Percentiles rank a stretch among this genome's conserved stretches.
Evolutionary conservation across 2,113 vertebrate genomes (phyloP).

Genomic region (Papio anubis): DNA sequence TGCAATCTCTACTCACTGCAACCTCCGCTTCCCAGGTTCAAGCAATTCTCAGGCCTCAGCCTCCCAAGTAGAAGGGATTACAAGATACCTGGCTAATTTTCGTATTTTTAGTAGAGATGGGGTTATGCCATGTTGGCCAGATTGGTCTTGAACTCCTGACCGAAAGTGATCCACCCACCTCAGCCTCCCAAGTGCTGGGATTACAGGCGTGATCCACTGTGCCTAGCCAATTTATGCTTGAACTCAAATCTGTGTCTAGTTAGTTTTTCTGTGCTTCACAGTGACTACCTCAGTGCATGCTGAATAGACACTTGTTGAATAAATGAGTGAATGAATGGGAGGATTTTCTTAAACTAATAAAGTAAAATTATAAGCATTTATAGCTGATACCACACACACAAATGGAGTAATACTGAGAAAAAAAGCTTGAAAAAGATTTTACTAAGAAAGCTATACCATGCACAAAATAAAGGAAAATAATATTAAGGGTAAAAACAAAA

Average conservation of each 20-base stretch:
- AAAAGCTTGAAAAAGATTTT: neutral
- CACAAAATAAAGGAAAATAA: neutral
- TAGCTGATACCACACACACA: neutral
- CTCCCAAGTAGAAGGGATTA: too few species aligned
- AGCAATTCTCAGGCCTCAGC: too few species aligned
- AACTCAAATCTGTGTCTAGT: neutral
- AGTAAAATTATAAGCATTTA: constrained; percentile 32
- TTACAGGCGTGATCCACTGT: too few species aligned
- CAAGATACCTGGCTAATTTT: too few species aligned
- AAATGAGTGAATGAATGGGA: neutral
- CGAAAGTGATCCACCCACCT: too few species aligned
- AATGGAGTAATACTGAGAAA: neutral
- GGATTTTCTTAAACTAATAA: neutral
- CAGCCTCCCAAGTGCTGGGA: too few species aligned
- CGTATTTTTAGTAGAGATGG: too few species aligned
- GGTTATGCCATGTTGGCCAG: too few species aligned
- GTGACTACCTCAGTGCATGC: neutral
- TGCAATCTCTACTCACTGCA: too few species aligned
- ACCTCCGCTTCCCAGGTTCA: too few species aligned
- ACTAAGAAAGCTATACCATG: neutral
- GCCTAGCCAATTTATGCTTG: neutral
- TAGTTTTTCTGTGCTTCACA: neutral
- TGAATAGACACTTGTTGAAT: neutral
- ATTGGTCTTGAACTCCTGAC: too few species aligned
- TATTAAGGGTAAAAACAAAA: neutral